Conservation (phyloP, 2,797 vertebrate species). For the Macropus fuliginosus region DNA sequence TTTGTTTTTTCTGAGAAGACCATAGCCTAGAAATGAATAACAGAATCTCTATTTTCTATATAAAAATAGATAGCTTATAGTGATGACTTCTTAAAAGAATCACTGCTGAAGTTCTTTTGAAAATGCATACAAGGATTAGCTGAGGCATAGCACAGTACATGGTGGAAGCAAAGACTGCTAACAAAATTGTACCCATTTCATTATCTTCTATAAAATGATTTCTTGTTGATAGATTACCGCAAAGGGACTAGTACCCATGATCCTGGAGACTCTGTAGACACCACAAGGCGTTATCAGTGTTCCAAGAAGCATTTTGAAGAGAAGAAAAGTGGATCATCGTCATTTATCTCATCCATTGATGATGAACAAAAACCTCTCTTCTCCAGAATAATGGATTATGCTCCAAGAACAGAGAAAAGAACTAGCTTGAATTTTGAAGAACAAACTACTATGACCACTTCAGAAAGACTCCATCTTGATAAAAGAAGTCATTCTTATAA, state of each 20-base stretch:
- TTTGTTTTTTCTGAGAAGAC: neutral
- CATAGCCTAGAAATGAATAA: neutral
- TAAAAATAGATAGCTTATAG: constrained; percentile 8
- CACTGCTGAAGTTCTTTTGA: constrained; percentile 14
- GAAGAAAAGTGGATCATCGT: constrained; percentile 87
- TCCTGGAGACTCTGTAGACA: constrained; percentile 85
- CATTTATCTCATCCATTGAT: constrained; percentile 88
- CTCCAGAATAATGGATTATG: constrained; percentile 87
- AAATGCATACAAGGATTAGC: neutral
- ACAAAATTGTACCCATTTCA: constrained; percentile 48
- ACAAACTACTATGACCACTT: constrained; percentile 77
- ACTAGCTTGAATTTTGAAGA: constrained; percentile 86
- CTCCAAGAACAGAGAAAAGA: constrained; percentile 85
- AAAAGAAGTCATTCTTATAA: constrained; percentile 88
- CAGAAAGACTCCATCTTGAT: constrained; percentile 85
- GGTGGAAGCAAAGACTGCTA: neutral
- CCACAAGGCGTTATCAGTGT: constrained; percentile 86
- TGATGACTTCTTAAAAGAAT: constrained; percentile 17
- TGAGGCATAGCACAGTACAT: neutral
- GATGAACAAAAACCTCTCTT: constrained; percentile 93
- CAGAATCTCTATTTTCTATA: neutral
- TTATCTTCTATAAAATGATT: constrained; percentile 74
- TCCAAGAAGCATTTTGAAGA: constrained; percentile 90
- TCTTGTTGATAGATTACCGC: constrained; percentile 83
- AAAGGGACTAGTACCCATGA: constrained; percentile 84